These are phyloP conservation scores for Halocynthia roretzi DNA, from an alignment of 23 tunicate genomes.

Conservation along the genomic window DNA sequence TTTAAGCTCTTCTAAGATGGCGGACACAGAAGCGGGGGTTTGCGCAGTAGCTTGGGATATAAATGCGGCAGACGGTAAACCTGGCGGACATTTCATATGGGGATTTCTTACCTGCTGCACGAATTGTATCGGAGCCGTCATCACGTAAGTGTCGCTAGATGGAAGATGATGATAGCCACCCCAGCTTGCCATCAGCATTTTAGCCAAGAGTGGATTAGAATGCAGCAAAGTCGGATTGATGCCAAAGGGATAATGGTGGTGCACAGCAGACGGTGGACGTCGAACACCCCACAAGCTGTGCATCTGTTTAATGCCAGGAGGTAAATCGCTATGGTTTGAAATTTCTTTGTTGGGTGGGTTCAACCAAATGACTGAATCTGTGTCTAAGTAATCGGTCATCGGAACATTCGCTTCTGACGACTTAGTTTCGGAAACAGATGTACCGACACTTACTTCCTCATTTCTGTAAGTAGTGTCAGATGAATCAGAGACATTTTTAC, in stretches of 20 bases:
- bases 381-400: conserved; percentile 31
- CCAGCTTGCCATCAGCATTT: conserved; percentile 48
- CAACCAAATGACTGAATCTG: conserved; percentile 43
- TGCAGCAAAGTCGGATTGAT: conserved; percentile 69
- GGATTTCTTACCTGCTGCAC: neutral
- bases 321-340: conserved; percentile 61
- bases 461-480: too few species aligned
- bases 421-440: too few species aligned
- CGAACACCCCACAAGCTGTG: neutral
- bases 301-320: conserved; percentile 32
- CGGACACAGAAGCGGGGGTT: conserved; percentile 37
- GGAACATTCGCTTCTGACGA: too few species aligned
- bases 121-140: neutral
- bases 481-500: too few species aligned
- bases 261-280: conserved; percentile 35
- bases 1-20: conserved; percentile 56
- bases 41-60: conserved; percentile 12
- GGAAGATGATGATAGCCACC: conserved; percentile 7
- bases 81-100: neutral
- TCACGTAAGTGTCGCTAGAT: neutral
- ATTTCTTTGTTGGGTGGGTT: conserved; percentile 76
- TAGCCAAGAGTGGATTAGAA: conserved; percentile 72
- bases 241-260: conserved; percentile 79
- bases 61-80: neutral
- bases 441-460: too few species aligned